Conservation (phyloP, 2,797 vertebrate species). For the Sebastes elongatus region DNA sequence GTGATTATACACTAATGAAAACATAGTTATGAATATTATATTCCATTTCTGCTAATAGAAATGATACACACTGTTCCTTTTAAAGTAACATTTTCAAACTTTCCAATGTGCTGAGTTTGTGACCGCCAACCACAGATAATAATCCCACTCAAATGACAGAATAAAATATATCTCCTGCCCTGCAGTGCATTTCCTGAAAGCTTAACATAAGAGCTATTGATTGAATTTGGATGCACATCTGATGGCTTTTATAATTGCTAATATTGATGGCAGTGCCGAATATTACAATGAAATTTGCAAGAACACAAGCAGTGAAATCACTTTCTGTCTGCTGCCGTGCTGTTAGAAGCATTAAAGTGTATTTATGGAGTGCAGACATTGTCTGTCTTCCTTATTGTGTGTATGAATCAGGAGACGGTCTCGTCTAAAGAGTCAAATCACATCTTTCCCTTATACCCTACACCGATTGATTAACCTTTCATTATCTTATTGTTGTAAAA, state of each 20-base stretch:
- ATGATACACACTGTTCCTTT: no score
- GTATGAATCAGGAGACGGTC: constrained; percentile 36
- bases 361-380: constrained; percentile 57
- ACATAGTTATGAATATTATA: no score
- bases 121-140: constrained; percentile 19
- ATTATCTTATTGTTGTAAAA: constrained; percentile 14
- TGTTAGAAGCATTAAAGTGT: constrained; percentile 57
- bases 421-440: constrained; percentile 42
- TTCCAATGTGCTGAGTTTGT: constrained; percentile 8
- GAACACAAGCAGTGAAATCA: constrained; percentile 55
- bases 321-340: constrained; percentile 42
- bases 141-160: constrained; percentile 37
- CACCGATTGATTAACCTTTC: constrained; percentile 6
- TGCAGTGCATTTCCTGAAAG: constrained; percentile 59
- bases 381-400: constrained; percentile 49
- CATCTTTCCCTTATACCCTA: constrained; percentile 11
- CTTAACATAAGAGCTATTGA: constrained; percentile 59
- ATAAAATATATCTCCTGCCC: constrained; percentile 46
- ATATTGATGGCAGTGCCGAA: constrained; percentile 56
- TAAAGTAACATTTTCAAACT: background rate
- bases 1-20: no score
- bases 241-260: constrained; percentile 65
- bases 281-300: constrained; percentile 54
- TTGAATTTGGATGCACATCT: constrained; percentile 56
- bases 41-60: no score